Evolutionary conservation across 2,888 invertebrate species (phyloP), one percentile per base, ranked within the genome.

Genomic region (Pyrrhosoma nymphula): DNA sequence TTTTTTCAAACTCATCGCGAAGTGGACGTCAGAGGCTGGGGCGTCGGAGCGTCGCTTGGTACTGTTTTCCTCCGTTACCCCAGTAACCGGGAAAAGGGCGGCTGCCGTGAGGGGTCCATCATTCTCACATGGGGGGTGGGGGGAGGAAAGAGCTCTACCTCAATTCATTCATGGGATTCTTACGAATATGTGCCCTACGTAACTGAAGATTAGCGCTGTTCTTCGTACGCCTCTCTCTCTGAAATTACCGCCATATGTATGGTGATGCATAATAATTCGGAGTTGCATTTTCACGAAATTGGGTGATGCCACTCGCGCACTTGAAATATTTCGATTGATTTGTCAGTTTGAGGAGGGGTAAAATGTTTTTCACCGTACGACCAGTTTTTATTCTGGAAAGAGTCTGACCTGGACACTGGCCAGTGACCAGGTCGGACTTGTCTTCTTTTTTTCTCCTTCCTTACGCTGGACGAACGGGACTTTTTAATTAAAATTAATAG

Each of bases 21-120:
- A 20, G 60, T 60, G 60, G 20, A 60, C 60, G 35, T 30, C 69
- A 10, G 30, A 82, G 35, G 3, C 16, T 82, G 82, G 82, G 82
- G 16, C 30, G 82, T 30, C 35, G 35, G 82, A 35, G 82, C 35
- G 82, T 35, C 30, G 14, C 2, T 69, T 69, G 23, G 82, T 1
- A 82, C 82, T 82, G 82, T 82, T 82, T 82, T 82, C 82, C 30
- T 30, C 82, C 82, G 82, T 82, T 82, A 82, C 82, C 82, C 82
- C 82, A 82, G 82, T 82, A 82, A 82, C 82, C 82, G 35, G 82
- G 82, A 35, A 35, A 82, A 82, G 82, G 82, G 82, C 4, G 82
- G 82, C 14, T 69, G 69, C n/a, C n/a, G 69, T n/a, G 69, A 26
- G 69, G 69, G 30, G 30, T 35, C 35, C 35, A 16, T 18, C 82